Evolutionary conservation across 2,888 invertebrate genomes (phyloP), one percentile per base, ranked within the genome.

Genomic region (Drosophila yooni): DNA sequence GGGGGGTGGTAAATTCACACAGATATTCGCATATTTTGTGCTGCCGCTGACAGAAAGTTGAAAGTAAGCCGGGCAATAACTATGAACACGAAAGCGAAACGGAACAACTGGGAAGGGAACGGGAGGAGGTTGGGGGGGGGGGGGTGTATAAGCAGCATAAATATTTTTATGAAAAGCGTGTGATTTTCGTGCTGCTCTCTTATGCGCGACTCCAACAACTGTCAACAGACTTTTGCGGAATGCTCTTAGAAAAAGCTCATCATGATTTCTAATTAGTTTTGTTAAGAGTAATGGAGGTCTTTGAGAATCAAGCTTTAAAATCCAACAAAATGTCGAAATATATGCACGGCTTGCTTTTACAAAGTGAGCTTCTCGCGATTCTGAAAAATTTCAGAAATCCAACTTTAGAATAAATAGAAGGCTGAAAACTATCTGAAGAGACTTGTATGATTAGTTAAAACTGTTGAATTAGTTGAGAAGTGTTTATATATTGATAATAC

Each of bases 51-150:
- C 75, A 75, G 71, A 72, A 75, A 79, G 72, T 70, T 59, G 62
- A 71, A 72, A 75, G 71, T 73, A 76, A 76, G 76, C 73, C 63
- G 64, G 73, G 76, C 76, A 79, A 79, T 69, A 79, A 73, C 80
- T 76, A 76, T 76, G 66, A 70, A 60, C 65, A 65, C 33, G 53
- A 76, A 63, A 33, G 67, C 46, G 3, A 48, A 66, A 58, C 51
- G 57, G 48, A 61, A 57, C 31, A 33, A 58, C 36, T 5, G 21
- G 5, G 57, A 21, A n/a, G n/a, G 15, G 18, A 29, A 1, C 29
- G 38, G 15, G 1, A 1, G 15, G 25, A 21, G 57, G 2, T 1
- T 1, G 21, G 21, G 21, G 21, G 21, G 21, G 21, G 21, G 21
- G 25, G 10, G 43, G 15, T 25, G 18, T 8, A 27, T 25, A 48